These are phyloP conservation scores for Clarias macrocephalus DNA, from an alignment of 2,113 vertebrate genomes.

Conservation along the genomic window DNA sequence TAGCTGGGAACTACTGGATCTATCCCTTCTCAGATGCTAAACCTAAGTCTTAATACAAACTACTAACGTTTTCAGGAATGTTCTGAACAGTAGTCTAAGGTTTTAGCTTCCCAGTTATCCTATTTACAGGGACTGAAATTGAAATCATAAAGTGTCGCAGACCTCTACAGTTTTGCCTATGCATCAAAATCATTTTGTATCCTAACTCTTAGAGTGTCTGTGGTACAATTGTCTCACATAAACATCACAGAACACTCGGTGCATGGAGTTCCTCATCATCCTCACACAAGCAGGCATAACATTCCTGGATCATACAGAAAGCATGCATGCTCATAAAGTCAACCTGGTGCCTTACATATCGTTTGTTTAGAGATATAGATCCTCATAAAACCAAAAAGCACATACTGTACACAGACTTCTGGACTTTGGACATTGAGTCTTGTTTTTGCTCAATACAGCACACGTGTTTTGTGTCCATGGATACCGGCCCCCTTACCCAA, in stretches of 20 bases:
- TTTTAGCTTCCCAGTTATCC: not conserved
- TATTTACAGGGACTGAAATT: not conserved
- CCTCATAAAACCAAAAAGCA: not conserved
- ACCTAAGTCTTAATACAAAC: not conserved
- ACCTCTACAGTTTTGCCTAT: not conserved
- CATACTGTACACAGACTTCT: not conserved
- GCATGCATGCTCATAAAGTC: not conserved
- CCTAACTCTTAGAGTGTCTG: not conserved
- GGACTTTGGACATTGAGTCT: not conserved
- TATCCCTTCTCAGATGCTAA: not conserved
- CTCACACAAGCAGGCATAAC: not conserved
- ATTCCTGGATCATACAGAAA: not conserved
- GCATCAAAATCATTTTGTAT: not conserved
- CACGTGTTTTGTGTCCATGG: slow-evolving; percentile 77
- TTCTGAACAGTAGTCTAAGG: not conserved
- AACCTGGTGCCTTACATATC: not conserved
- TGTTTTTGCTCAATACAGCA: slow-evolving; percentile 53
- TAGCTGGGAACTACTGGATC: too few relatives aligned
- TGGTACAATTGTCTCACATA: not conserved
- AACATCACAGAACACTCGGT: not conserved
- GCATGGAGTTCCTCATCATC: not conserved
- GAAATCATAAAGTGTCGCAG: not conserved
- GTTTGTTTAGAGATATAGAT: not conserved
- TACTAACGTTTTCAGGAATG: not conserved
- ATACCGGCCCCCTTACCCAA: slow-evolving; percentile 85